phyloP scores from a whole-genome alignment of 1,140 invertebrate genomes.

The Formica exsecta region DNA sequence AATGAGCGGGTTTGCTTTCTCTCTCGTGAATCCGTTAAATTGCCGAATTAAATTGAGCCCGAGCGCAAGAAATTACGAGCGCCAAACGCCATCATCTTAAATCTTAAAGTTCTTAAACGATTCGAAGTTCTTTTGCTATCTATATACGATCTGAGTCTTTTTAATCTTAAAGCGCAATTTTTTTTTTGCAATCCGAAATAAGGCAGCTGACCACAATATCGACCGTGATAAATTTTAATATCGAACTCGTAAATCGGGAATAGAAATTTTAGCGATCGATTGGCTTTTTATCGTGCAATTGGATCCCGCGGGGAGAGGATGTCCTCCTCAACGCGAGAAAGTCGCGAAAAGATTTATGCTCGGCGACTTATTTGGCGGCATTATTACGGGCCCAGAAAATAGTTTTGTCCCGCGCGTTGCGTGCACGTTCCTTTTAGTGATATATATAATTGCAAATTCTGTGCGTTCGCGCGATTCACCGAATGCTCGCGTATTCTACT shows the following conservation, averaged over 20 bases:
- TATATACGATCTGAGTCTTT: constrained; percentile 21
- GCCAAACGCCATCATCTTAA: constrained; percentile 12
- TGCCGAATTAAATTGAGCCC: constrained; percentile 64
- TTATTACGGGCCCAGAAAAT: constrained; percentile 76
- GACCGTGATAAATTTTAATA: constrained; percentile 11
- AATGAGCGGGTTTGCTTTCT: constrained; percentile 46
- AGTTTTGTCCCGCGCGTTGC: constrained; percentile 71
- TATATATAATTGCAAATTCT: constrained; percentile 80
- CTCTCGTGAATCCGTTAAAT: constrained; percentile 33
- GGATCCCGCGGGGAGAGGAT: too few relatives aligned
- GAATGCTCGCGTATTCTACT: constrained; percentile 22
- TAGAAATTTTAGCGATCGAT: constrained; percentile 70
- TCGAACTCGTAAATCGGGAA: constrained; percentile 64
- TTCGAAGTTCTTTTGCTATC: constrained; percentile 25
- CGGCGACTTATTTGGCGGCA: constrained; percentile 75
- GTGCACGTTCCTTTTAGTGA: constrained; percentile 75
- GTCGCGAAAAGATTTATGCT: constrained; percentile 70
- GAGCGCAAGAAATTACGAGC: constrained; percentile 25
- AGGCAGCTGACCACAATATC: neutral
- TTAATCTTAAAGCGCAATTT: constrained; percentile 27
- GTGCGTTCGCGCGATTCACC: constrained; percentile 29
- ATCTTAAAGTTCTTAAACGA: constrained; percentile 25
- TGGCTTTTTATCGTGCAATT: constrained; percentile 59
- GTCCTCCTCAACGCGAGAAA: neutral
- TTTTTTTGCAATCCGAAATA: neutral